Percentiles rank a stretch among this genome's conserved stretches.
phyloP scores from a whole-genome alignment of 2,888 invertebrate species.

The Zygothrica quintamaculata region DNA sequence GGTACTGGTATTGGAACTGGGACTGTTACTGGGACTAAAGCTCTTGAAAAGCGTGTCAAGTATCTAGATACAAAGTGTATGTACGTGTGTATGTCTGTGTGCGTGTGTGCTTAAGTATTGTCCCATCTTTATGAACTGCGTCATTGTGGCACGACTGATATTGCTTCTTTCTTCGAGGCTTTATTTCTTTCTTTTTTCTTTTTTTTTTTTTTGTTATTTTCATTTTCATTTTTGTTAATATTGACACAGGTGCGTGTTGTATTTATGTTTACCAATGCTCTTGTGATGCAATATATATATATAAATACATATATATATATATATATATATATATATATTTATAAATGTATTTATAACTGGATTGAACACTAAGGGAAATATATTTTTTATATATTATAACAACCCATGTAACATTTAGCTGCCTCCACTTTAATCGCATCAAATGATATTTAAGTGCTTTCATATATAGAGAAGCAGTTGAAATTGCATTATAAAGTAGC shows the following conservation, averaged over 20 bases:
- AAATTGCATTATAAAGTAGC: too few relatives aligned
- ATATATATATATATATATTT: slow-evolving; percentile 1
- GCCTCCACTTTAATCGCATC: too few relatives aligned
- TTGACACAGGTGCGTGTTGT: slow-evolving; percentile 81
- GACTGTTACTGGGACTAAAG: background rate
- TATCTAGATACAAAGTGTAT: slow-evolving; percentile 65
- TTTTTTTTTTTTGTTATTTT: too few relatives aligned
- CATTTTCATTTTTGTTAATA: slow-evolving; percentile 58
- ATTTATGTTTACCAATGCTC: slow-evolving; percentile 55
- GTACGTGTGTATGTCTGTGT: slow-evolving; percentile 5
- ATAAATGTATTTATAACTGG: too few relatives aligned
- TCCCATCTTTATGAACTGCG: slow-evolving; percentile 60
- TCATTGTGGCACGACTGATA: slow-evolving; percentile 49
- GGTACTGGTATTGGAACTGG: background rate
- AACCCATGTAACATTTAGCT: too few relatives aligned
- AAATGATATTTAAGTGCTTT: too few relatives aligned
- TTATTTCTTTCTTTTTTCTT: too few relatives aligned
- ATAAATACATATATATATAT: slow-evolving; percentile 29
- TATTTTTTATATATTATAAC: background rate
- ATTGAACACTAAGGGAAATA: too few relatives aligned
- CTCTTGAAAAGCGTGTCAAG: slow-evolving; percentile 70
- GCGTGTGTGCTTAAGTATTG: slow-evolving; percentile 21
- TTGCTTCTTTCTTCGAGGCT: slow-evolving; percentile 44
- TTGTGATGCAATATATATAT: slow-evolving; percentile 66
- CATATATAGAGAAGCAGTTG: too few relatives aligned